Evolutionary conservation across 1,140 invertebrate species (phyloP), one percentile per base, ranked within the genome.

Genomic region (Brachionus asplanchnoidis): DNA sequence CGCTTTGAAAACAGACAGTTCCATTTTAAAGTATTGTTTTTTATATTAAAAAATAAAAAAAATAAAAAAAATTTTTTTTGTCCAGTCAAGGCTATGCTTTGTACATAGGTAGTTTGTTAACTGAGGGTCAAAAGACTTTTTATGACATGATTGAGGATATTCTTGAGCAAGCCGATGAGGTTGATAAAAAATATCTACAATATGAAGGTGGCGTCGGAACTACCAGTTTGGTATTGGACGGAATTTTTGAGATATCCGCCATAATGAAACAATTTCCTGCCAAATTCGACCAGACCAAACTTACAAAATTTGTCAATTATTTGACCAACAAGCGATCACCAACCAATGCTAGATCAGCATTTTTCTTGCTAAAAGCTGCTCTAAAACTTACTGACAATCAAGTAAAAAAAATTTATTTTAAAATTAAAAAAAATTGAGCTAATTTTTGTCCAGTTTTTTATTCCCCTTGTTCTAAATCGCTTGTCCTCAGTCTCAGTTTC

Each of bases 81-180:
- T 90, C 85, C 87, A 95, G 94, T 87, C 91, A 96, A 85, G 95
- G 94, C 0, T 95, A 95, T 89, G 92, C 93, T 53, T 95, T 97
- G 86, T 93, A 94, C 85, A 92, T 95, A 84, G 94, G 94, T 50
- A 90, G 94, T 26, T 91, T 91, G 28, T 86, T 93, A 2, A 89
- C 89, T 46, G 93, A 92, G 0, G 92, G 92, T 85, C 92, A 93
- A 50, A 88, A 86, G 56, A 88, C 89, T 82, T 93, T 93, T 44
- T 92, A 93, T 83, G 93, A 95, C 84, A 92, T 94, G 68, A 93
- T 97, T 68, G 95, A 97, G 91, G 95, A 97, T 90, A 93, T 95
- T 56, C 91, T 97, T 86, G 93, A 95, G 12, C 95, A 97, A 89
- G 96, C 96, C 42, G 96, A 99, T 92, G 96, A 98, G 92, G 93